These are phyloP conservation scores for Macropus fuliginosus DNA, from an alignment of 2,797 vertebrate genomes.

Conservation along the genomic window DNA sequence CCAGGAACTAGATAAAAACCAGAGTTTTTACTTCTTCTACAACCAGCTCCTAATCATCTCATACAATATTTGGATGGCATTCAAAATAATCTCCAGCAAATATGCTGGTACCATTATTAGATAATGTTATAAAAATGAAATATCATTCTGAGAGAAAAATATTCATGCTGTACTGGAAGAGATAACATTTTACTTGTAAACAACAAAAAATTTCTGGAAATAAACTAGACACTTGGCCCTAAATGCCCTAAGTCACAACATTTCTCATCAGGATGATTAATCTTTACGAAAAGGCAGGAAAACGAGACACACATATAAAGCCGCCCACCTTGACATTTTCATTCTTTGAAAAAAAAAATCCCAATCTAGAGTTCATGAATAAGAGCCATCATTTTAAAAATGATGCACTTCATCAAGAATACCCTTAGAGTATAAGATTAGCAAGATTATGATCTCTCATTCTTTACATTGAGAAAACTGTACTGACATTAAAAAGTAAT, in stretches of 20 bases:
- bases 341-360: conserved; percentile 82
- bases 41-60: conserved; percentile 40
- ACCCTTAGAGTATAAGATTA: conserved; percentile 71
- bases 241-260: conserved; percentile 79
- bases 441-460: conserved; percentile 81
- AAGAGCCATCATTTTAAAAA: conserved; percentile 75
- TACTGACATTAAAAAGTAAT: conserved; percentile 79
- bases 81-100: conserved; percentile 57
- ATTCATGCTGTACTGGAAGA: conserved; percentile 65
- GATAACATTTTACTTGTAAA: conserved; percentile 73
- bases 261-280: conserved; percentile 87
- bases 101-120: conserved; percentile 37
- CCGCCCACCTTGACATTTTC: conserved; percentile 87
- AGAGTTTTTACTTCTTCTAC: conserved; percentile 27
- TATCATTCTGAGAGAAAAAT: conserved; percentile 54
- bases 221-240: conserved; percentile 72
- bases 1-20: background rate
- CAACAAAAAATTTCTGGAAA: conserved; percentile 82
- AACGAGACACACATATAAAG: conserved; percentile 79
- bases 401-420: conserved; percentile 74
- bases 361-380: conserved; percentile 78
- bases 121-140: conserved; percentile 49
- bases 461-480: conserved; percentile 76
- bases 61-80: conserved; percentile 40
- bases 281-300: conserved; percentile 86